Base-by-base conservation (phyloP, 2,888 invertebrate genomes). In the Megastigmus dorsalis region DNA sequence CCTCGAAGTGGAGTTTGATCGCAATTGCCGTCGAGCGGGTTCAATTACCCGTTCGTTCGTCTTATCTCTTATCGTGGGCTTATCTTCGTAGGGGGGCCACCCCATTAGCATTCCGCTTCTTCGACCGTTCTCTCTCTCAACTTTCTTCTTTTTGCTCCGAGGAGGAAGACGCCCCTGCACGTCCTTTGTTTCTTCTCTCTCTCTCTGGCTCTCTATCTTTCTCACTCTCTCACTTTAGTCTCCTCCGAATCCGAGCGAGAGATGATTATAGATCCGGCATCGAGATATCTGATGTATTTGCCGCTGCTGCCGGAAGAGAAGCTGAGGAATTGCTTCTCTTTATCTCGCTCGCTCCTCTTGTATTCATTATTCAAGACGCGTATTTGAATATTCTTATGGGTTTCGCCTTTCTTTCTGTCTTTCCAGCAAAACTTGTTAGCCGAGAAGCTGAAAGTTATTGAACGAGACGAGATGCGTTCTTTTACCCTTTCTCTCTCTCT, bases 41-140 rank as follows among this genome's bases (percentile, higher is more conserved):
- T 71, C 63, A 71, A 71, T 63, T 63, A 63, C 63, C 55, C 28
- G 20, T 33, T n/a, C 30, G 10, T n/a, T 3, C 43, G 38, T 2
- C 38, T 52, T 69, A 60, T 62, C 70, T 23, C 3, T 30, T 41
- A 50, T 67, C 59, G 20, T 15, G 18, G 43, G 41, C 60, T 70
- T 70, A 69, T 60, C 69, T 69, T 15, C 26, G 52, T n/a, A n/a
- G n/a, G n/a, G n/a, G n/a, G n/a, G n/a, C 10, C 50, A 13, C 33
- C 45, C 70, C 55, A 70, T 70, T 70, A 70, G 70, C 55, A 70
- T 70, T 70, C 45, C 52, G 54, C 54, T 41, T 63, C 45, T 63
- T 36, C 43, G 18, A n/a, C 7, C 13, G 10, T 10, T 30, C 41
- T 33, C 23, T 36, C 48, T 59, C 18, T 15, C 15, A 5, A 4